Percentiles rank a stretch among this genome's conserved stretches.
Evolutionary conservation across 2,113 vertebrate genomes (phyloP).

Genomic region (crab-eating macaque (Macaca fascicularis)): T2T-MFA8v1.1 NC_088379.1:185484501-185485000

Average conservation of each 20-base stretch:
- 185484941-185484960: fast-evolving
- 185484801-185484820: constrained; percentile 12
- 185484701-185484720: constrained; percentile 21
- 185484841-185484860: background rate
- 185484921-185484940: background rate
- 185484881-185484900: background rate
- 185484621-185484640: constrained; percentile 43
- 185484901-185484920: background rate
- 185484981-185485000: background rate
- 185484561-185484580: constrained; percentile 18
- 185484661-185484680: constrained; percentile 35
- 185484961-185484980: background rate
- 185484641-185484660: background rate
- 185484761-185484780: constrained; percentile 45
- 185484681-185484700: background rate
- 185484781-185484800: background rate
- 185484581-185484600: background rate
- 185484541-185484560: constrained; percentile 11
- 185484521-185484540: constrained; percentile 4
- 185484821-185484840: constrained; percentile 17
- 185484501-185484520: constrained; percentile 24
- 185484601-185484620: constrained; percentile 34
- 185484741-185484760: constrained; percentile 27
- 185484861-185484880: constrained; percentile 18
- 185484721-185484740: constrained; percentile 43